These are phyloP conservation scores for Lycodopsis pacificus DNA, from an alignment of 2,797 vertebrate genomes.

Conservation along the genomic window DNA sequence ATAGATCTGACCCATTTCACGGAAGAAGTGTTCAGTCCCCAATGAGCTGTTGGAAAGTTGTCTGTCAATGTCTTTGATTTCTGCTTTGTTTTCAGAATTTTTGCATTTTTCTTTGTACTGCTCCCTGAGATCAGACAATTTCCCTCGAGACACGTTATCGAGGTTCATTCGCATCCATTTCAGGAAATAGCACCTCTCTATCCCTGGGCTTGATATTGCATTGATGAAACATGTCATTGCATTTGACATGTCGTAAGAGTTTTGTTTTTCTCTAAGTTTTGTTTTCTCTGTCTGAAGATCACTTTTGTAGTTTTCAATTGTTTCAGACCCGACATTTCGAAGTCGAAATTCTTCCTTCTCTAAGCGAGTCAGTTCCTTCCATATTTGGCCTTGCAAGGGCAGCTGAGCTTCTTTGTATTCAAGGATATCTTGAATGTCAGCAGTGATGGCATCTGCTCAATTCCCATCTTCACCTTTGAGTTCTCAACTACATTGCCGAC, in stretches of 20 bases:
- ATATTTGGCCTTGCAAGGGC: slow-evolving; percentile 81
- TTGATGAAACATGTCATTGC: slow-evolving; percentile 79
- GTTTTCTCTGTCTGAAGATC: slow-evolving; percentile 58
- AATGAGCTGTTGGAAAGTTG: no score
- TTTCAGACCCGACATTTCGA: slow-evolving; percentile 48
- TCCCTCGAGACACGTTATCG: slow-evolving; percentile 72
- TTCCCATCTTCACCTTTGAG: slow-evolving; percentile 27
- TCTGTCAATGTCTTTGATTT: no score
- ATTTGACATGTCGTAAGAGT: slow-evolving; percentile 54
- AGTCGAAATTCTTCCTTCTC: slow-evolving; percentile 85
- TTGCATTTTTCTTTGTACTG: slow-evolving; percentile 68
- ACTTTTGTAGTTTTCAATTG: slow-evolving; percentile 71
- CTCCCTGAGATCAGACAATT: slow-evolving; percentile 65
- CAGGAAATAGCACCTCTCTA: slow-evolving; percentile 82
- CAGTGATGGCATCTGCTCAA: slow-evolving; percentile 82
- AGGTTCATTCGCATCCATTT: slow-evolving; percentile 87
- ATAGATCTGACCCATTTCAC: no score
- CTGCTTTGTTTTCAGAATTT: no score
- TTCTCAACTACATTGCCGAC: slow-evolving; percentile 48
- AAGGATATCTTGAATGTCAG: slow-evolving; percentile 59
- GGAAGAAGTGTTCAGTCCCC: no score
- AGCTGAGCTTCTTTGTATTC: slow-evolving; percentile 75
- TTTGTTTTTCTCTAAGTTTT: slow-evolving; percentile 71
- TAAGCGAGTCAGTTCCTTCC: slow-evolving; percentile 75
- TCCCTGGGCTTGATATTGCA: slow-evolving; percentile 63